Conservation (phyloP, 2,797 vertebrate genomes). For the Gymnothorax reevesii region DNA sequence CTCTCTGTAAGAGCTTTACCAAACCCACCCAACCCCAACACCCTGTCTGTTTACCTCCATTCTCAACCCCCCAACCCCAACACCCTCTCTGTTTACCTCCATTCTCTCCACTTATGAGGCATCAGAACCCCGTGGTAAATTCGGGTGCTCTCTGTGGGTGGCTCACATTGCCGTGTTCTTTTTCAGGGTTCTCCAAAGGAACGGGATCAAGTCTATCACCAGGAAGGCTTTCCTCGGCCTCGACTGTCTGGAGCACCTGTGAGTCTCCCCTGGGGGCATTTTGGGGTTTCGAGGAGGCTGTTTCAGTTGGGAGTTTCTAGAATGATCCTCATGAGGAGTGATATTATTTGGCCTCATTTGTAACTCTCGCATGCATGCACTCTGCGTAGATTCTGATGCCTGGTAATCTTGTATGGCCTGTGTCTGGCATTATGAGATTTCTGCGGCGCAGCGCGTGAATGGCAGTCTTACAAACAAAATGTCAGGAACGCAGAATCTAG, state of each 20-base stretch:
- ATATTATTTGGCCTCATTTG: neutral
- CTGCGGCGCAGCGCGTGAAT: too few species aligned
- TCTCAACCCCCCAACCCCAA: too few species aligned
- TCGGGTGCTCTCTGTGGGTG: neutral
- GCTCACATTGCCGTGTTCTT: conserved; percentile 17
- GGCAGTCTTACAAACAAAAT: neutral
- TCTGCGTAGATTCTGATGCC: neutral
- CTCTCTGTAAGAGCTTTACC: conserved; percentile 81
- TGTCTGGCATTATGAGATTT: neutral
- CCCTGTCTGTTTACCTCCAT: too few species aligned
- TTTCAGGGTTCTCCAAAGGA: conserved; percentile 86
- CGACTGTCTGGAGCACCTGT: conserved; percentile 86
- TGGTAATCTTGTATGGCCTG: neutral
- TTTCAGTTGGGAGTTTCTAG: too few species aligned
- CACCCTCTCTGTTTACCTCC: neutral
- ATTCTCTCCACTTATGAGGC: neutral
- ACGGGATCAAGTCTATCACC: conserved; percentile 91
- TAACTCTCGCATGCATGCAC: too few species aligned
- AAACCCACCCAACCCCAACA: too few species aligned
- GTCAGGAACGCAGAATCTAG: too few species aligned
- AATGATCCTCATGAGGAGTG: too few species aligned
- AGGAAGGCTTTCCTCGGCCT: conserved; percentile 88
- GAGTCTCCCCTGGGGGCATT: conserved; percentile 63
- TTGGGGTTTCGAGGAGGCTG: too few species aligned
- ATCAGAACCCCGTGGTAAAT: neutral